These are phyloP conservation scores for Diuraphis noxia DNA, from an alignment of 1,140 invertebrate genomes.

Conservation along the genomic window DNA sequence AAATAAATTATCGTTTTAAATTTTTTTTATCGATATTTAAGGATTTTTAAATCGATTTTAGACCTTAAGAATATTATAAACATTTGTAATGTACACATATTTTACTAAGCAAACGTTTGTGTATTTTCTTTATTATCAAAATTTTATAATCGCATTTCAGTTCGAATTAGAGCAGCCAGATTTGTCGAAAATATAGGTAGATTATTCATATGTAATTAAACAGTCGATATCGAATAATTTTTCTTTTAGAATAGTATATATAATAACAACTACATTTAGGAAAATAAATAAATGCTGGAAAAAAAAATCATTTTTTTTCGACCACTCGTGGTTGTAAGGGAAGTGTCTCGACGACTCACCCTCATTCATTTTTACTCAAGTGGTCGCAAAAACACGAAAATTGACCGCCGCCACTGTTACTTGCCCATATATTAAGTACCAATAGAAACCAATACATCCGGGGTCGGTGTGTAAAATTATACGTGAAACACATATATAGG, in stretches of 20 bases:
- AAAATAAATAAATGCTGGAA: neutral
- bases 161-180: neutral
- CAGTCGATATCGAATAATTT: neutral
- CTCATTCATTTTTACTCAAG: too few species aligned
- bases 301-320: neutral
- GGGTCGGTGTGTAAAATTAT: neutral
- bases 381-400: neutral
- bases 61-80: neutral
- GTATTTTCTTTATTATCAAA: neutral
- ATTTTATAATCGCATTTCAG: neutral
- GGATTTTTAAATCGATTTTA: neutral
- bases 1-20: too few species aligned
- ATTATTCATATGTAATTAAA: neutral
- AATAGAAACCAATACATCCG: neutral
- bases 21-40: too few species aligned
- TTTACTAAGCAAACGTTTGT: neutral
- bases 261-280: too few species aligned
- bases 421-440: neutral
- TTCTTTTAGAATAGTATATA: neutral
- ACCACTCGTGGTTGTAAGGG: neutral
- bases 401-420: neutral
- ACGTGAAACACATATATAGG: neutral
- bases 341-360: neutral
- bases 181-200: neutral
- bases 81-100: neutral